These are phyloP conservation scores for Pachyramphus minor DNA, from an alignment of 2,113 vertebrate species.

Conservation along the genomic window DNA sequence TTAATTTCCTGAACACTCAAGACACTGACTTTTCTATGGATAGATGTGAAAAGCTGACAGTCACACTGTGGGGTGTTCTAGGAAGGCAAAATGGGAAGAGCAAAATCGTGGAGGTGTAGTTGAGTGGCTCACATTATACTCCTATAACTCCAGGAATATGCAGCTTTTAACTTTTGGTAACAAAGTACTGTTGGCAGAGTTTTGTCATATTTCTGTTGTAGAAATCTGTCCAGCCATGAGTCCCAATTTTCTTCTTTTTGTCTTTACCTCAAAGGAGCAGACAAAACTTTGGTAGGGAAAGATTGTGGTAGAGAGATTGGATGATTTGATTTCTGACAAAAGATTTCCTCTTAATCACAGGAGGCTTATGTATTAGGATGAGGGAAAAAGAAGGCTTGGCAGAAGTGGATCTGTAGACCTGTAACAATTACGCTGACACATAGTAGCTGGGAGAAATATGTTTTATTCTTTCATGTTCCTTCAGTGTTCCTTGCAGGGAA, in stretches of 20 bases:
- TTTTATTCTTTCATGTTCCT: background rate
- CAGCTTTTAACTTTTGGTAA: background rate
- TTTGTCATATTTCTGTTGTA: background rate
- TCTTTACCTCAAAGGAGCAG: background rate
- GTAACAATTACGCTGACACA: background rate
- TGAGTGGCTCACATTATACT: background rate
- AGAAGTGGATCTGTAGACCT: background rate
- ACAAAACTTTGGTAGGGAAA: too few species aligned
- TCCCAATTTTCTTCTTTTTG: background rate
- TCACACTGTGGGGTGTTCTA: background rate
- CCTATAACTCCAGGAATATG: background rate
- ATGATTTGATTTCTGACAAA: background rate
- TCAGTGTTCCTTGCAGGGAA: background rate
- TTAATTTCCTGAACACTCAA: background rate
- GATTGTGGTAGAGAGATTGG: background rate
- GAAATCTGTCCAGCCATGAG: background rate
- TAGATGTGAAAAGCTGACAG: background rate
- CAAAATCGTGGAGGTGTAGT: background rate
- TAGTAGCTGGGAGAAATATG: background rate
- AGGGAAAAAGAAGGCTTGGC: background rate
- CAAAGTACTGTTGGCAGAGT: background rate
- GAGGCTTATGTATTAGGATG: background rate
- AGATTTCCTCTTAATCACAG: background rate
- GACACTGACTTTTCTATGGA: background rate
- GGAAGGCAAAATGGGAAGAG: background rate